A percentile compares a stretch with the other conserved stretches of the same genome.
phyloP scores from a whole-genome alignment of 2,113 vertebrate genomes.

The Melanerpes formicivorus region DNA sequence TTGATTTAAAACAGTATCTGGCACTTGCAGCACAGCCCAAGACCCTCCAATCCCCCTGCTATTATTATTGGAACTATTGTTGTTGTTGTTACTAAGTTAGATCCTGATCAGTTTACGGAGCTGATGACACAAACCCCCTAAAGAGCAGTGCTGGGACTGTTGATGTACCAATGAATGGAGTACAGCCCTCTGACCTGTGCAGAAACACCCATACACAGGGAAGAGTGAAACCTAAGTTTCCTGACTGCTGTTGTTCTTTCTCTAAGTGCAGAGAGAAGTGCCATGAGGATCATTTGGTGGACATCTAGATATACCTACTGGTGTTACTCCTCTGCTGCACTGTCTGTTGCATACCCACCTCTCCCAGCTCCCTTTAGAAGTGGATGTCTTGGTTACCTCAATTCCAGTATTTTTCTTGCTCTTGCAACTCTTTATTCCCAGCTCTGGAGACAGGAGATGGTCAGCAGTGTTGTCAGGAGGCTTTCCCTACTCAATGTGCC shows the following conservation, averaged over 20 bases:
- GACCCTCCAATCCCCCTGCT: background rate
- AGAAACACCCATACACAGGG: background rate
- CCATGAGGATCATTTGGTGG: background rate
- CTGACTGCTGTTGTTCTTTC: background rate
- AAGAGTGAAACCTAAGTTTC: background rate
- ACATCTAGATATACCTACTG: fast-evolving
- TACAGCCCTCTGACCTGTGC: background rate
- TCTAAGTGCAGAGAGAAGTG: background rate
- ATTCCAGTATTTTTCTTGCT: background rate
- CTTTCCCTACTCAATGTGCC: background rate
- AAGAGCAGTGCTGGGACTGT: background rate
- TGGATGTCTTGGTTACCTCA: background rate
- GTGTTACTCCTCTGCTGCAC: background rate
- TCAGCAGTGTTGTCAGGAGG: background rate
- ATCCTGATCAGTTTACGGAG: background rate
- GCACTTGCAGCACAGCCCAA: background rate
- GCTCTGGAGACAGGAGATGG: background rate
- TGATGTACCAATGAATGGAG: background rate
- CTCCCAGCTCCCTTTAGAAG: background rate
- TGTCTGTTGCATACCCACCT: background rate
- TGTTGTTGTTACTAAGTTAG: background rate
- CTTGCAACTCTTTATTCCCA: background rate
- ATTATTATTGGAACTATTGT: background rate
- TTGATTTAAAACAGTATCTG: background rate
- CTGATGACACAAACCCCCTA: background rate